These are phyloP conservation scores for Vulpes ferrilata DNA, from an alignment of 2,113 vertebrate species.

Conservation along the genomic window DNA sequence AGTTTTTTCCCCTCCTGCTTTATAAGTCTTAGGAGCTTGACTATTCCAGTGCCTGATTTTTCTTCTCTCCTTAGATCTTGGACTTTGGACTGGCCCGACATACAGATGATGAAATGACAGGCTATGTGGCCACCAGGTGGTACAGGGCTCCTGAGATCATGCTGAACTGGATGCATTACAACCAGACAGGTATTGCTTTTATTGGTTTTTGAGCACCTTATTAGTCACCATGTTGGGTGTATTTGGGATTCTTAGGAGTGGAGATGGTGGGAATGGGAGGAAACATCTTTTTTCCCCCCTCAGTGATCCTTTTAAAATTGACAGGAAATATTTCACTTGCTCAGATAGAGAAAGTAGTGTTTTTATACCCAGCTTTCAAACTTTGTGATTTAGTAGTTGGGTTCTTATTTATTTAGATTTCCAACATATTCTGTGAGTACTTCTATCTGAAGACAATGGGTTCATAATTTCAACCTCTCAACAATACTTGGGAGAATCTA, in stretches of 20 bases:
- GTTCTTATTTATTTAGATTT: slow-evolving; percentile 56
- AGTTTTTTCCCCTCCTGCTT: no score
- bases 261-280: background rate
- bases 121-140: slow-evolving; percentile 98
- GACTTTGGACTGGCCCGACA: slow-evolving; percentile 98
- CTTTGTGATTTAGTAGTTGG: background rate
- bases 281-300: background rate
- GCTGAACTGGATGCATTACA: slow-evolving; percentile 99
- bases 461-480: background rate
- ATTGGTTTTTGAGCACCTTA: background rate
- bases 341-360: background rate
- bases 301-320: background rate
- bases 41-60: background rate
- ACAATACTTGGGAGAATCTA: background rate
- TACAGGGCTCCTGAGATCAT: slow-evolving; percentile 99
- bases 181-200: slow-evolving; percentile 93
- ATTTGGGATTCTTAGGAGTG: background rate
- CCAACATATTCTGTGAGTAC: background rate
- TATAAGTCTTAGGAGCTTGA: background rate
- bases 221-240: background rate
- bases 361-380: background rate
- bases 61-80: slow-evolving; percentile 91
- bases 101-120: slow-evolving; percentile 99
- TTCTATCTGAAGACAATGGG: background rate
- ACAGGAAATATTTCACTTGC: background rate